Conservation (phyloP, 2,888 invertebrate genomes). For the Phania funesta region DNA sequence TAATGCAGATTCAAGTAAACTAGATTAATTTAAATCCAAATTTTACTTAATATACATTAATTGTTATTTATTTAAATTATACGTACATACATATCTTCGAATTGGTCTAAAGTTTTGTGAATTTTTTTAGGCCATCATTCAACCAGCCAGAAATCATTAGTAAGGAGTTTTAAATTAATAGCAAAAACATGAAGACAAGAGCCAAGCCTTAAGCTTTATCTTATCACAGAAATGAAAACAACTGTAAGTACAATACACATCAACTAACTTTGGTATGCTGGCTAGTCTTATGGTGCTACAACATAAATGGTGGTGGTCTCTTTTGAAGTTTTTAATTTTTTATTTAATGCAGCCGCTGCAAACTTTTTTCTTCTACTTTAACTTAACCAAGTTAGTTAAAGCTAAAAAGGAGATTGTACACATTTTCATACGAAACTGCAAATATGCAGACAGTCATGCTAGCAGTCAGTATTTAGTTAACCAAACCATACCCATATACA, state of each 20-base stretch:
- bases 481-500: slow-evolving; percentile 60
- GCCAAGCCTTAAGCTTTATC: slow-evolving; percentile 64
- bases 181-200: slow-evolving; percentile 23
- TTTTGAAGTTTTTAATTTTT: slow-evolving; percentile 62
- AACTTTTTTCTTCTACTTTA: slow-evolving; percentile 29
- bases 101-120: not conserved
- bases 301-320: slow-evolving; percentile 64
- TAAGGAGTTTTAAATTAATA: slow-evolving; percentile 18
- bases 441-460: slow-evolving; percentile 32
- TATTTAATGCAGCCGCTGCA: slow-evolving; percentile 43
- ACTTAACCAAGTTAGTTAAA: slow-evolving; percentile 55
- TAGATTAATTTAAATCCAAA: not conserved
- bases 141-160: slow-evolving; percentile 36
- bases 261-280: slow-evolving; percentile 19
- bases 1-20: no score
- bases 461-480: slow-evolving; percentile 21
- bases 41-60: not conserved
- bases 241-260: slow-evolving; percentile 25
- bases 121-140: slow-evolving; percentile 11
- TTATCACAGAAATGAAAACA: slow-evolving; percentile 55
- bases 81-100: no score
- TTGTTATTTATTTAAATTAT: not conserved
- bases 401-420: slow-evolving; percentile 64
- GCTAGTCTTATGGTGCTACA: slow-evolving; percentile 30
- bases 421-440: slow-evolving; percentile 48